phyloP scores from a whole-genome alignment of 2,888 invertebrate species.

The Gisinianus flammeolus region DNA sequence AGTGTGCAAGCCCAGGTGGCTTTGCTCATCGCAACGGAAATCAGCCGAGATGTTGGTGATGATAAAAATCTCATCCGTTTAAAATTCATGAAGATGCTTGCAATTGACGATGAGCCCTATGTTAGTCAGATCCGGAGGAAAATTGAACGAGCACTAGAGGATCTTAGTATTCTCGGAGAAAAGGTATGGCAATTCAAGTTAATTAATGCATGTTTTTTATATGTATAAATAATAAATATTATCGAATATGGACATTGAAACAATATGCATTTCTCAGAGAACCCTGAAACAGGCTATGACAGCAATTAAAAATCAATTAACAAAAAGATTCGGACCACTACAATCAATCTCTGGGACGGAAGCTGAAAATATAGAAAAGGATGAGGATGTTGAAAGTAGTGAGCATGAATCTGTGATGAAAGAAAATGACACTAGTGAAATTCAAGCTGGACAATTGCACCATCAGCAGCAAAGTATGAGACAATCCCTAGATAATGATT shows the following conservation, averaged over 20 bases:
- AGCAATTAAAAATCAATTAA: not conserved
- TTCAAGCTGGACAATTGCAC: no score
- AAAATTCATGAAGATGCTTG: slow-evolving; percentile 7
- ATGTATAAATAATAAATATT: not conserved
- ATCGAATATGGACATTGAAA: not conserved
- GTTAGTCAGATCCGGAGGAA: not conserved
- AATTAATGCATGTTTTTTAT: not conserved
- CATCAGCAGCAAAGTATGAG: no score
- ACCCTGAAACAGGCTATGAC: not conserved
- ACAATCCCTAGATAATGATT: no score
- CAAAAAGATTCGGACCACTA: slow-evolving; percentile 15
- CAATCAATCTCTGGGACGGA: not conserved
- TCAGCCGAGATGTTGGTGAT: not conserved
- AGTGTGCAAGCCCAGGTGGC: not conserved
- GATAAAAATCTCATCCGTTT: not conserved
- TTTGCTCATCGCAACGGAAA: not conserved
- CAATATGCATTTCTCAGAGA: not conserved
- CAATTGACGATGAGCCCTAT: not conserved
- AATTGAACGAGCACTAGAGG: not conserved
- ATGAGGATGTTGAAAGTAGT: not conserved
- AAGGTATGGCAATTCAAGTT: not conserved
- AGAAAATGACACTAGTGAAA: no score
- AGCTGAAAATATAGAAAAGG: not conserved
- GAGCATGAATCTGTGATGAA: not conserved
- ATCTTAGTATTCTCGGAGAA: no score